phyloP scores from a whole-genome alignment of 2,797 vertebrate species.

The Lepidocolaptes lacrymiger region DNA sequence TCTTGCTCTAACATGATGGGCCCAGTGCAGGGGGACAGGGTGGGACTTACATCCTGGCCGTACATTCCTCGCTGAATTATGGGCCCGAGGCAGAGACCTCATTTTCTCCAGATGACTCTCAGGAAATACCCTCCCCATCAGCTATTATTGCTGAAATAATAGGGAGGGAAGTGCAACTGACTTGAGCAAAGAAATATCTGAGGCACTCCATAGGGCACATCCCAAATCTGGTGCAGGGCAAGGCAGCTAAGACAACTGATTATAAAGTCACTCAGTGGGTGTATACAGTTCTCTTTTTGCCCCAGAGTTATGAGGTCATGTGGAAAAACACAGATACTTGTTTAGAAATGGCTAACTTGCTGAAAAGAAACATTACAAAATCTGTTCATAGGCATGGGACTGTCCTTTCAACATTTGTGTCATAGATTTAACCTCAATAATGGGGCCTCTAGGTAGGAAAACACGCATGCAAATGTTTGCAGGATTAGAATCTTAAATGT shows the following conservation, averaged over 20 bases:
- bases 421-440: not conserved
- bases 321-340: conserved; percentile 22
- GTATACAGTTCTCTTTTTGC: not conserved
- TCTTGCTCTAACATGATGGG: not conserved
- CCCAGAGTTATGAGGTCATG: conserved; percentile 1
- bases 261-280: not conserved
- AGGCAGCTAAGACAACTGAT: not conserved
- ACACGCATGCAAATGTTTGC: not conserved
- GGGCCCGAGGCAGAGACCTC: conserved; percentile 15
- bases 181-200: conserved; percentile 4
- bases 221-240: conserved; percentile 28
- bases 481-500: conserved; percentile 33
- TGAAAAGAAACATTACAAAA: not conserved
- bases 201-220: conserved; percentile 30
- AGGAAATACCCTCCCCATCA: conserved; percentile 67
- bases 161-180: conserved; percentile 18
- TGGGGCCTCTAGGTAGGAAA: conserved; percentile 20
- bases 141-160: conserved; percentile 63
- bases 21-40: not conserved
- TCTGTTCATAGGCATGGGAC: not conserved
- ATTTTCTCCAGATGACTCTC: conserved; percentile 47
- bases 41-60: conserved; percentile 17
- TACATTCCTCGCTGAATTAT: conserved; percentile 6
- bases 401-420: not conserved
- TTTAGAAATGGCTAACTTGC: not conserved